Base-by-base conservation (phyloP, 2,888 invertebrate genomes). In the Eilema caniola region DNA sequence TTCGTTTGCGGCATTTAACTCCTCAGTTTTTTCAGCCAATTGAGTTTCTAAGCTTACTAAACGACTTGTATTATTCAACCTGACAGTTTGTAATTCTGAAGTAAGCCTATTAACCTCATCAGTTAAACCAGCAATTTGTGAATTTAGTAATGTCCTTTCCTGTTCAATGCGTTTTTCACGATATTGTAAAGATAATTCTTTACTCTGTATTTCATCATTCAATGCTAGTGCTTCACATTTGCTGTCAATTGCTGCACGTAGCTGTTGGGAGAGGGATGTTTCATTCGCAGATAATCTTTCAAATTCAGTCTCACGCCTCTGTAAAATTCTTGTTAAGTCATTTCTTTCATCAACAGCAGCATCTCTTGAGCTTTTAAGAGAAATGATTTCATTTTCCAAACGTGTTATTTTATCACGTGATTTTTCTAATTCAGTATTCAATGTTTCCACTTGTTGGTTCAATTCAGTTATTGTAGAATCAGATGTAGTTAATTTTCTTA, bases 131-230 rank as follows among this genome's bases (percentile, higher is more conserved):
- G 97, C 96, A 79, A 98, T 97, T 95, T 98, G 98, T 77, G 97
- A 97, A 77, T 96, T 96, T 37, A 98, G 90, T 81, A 98, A 96
- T 10, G 96, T 94, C 83, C 97, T 96, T 90, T 99, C 99, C 88
- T 98, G 97, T 83, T 98, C 98, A 84, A 98, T 95, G 25, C 98
- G 96, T 85, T 97, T 97, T 90, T 98, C 98, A 83, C 97, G 97
- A 89, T 97, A 97, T 85, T 97, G 97, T 28, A 98, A 90, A 16
- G 97, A 96, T 70, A 98, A 95, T 92, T 98, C 98, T 88, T 97
- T 97, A 77, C 98, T 97, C 82, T 97, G 96, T 57, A 98, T 96
- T 92, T 98, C 98, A 90, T 98, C 98, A 72, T 97, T 96, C 78
- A 97, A 96, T 10, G 97, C 96, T 66, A 98, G 90, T 0, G 98